Evolutionary conservation across 2,888 invertebrate genomes (phyloP).

Genomic region (Cephus rjabovi): DNA sequence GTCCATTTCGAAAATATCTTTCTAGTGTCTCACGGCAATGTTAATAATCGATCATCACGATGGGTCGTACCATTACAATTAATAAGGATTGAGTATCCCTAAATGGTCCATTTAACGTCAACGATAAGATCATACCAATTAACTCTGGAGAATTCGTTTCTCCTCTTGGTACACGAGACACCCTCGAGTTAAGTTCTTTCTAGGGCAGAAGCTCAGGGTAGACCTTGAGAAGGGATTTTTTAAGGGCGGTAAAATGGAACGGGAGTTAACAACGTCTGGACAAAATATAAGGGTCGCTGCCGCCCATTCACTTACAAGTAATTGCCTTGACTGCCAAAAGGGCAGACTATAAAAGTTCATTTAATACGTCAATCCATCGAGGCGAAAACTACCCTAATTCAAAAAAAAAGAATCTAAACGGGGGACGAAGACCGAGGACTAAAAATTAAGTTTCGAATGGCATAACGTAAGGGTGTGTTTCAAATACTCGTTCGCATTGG

Average conservation of each 20-base stretch:
- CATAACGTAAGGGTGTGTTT: constrained; percentile 3
- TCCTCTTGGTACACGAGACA: not conserved
- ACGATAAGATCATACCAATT: not conserved
- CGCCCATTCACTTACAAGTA: not conserved
- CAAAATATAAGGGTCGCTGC: not conserved
- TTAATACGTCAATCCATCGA: not conserved
- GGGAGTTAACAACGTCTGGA: not conserved
- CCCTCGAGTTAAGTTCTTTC: not conserved
- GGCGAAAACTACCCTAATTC: not conserved
- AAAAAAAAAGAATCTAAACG: not conserved
- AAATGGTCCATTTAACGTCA: not conserved
- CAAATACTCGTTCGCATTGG: constrained; percentile 15
- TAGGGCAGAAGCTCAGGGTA: not conserved
- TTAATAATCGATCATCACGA: not conserved
- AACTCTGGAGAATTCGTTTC: not conserved
- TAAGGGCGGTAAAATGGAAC: not conserved
- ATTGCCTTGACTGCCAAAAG: not conserved
- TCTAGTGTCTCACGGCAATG: not conserved
- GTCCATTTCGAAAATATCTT: not conserved
- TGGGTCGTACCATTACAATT: not conserved
- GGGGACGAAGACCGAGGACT: not conserved
- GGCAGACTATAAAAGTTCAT: not conserved
- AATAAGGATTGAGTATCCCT: not conserved
- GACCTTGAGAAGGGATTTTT: not conserved
- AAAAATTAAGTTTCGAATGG: not conserved